Conservation (phyloP, 2,888 invertebrate species). For the Netelia inedita region DNA sequence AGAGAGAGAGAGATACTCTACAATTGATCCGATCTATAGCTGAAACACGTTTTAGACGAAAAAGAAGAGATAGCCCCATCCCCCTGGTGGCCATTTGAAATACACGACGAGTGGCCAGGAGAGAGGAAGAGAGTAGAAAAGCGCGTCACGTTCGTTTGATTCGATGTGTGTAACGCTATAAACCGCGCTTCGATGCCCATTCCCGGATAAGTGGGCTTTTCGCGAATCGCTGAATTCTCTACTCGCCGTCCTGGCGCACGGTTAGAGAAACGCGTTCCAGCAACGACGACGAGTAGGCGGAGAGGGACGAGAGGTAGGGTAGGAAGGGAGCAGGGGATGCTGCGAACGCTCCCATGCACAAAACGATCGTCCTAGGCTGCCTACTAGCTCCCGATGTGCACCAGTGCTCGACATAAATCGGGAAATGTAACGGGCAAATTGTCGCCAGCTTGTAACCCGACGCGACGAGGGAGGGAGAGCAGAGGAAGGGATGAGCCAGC, state of each 20-base stretch:
- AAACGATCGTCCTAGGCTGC: constrained; percentile 2
- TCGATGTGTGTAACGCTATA: constrained; percentile 32
- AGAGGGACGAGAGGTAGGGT: constrained; percentile 1
- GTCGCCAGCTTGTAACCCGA: constrained; percentile 73
- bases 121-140: constrained; percentile 49
- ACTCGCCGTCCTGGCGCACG: background rate
- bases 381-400: constrained; percentile 5
- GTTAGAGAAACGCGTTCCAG: constrained; percentile 4
- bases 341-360: constrained; percentile 27
- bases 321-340: background rate
- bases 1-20: no score
- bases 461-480: constrained; percentile 60
- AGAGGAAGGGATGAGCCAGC: constrained; percentile 37
- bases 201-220: constrained; percentile 62
- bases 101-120: background rate
- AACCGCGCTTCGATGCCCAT: constrained; percentile 46
- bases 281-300: background rate
- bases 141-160: constrained; percentile 45
- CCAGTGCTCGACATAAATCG: constrained; percentile 66
- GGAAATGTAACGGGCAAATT: constrained; percentile 73
- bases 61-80: background rate
- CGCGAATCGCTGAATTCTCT: constrained; percentile 49
- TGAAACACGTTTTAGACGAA: constrained; percentile 4
- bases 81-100: background rate
- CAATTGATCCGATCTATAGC: constrained; percentile 1